Conservation (phyloP, 2,888 invertebrate genomes). For the Ormyrus rosae region DNA sequence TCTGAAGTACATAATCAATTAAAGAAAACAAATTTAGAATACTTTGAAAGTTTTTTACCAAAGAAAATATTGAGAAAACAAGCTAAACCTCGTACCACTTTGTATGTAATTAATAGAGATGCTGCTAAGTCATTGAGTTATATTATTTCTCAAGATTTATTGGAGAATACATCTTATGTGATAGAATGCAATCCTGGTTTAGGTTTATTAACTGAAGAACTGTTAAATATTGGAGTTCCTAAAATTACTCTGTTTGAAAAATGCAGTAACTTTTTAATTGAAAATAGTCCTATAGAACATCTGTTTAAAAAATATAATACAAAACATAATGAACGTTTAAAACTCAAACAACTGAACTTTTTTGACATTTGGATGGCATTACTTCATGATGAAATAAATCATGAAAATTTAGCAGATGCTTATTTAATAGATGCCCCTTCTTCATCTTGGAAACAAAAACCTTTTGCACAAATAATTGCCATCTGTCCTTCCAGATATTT, state of each 20-base stretch:
- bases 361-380: constrained; percentile 79
- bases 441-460: constrained; percentile 75
- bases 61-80: neutral
- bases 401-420: constrained; percentile 77
- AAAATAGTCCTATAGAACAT: constrained; percentile 76
- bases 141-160: constrained; percentile 72
- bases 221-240: constrained; percentile 77
- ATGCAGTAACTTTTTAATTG: constrained; percentile 76
- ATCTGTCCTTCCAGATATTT: constrained; percentile 79
- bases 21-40: constrained; percentile 16
- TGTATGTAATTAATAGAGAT: constrained; percentile 76
- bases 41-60: constrained; percentile 23
- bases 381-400: constrained; percentile 79
- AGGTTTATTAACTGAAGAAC: constrained; percentile 80
- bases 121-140: constrained; percentile 75
- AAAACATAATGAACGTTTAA: constrained; percentile 74
- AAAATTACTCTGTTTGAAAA: constrained; percentile 80
- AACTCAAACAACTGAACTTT: constrained; percentile 78
- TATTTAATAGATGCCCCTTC: constrained; percentile 78
- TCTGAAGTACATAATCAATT: constrained; percentile 31
- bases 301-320: constrained; percentile 75
- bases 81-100: constrained; percentile 67
- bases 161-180: constrained; percentile 72
- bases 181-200: constrained; percentile 85
- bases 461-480: constrained; percentile 80